Evolutionary conservation across 1,140 invertebrate species (phyloP).

Genomic region (Apocrypta bakeri): DNA sequence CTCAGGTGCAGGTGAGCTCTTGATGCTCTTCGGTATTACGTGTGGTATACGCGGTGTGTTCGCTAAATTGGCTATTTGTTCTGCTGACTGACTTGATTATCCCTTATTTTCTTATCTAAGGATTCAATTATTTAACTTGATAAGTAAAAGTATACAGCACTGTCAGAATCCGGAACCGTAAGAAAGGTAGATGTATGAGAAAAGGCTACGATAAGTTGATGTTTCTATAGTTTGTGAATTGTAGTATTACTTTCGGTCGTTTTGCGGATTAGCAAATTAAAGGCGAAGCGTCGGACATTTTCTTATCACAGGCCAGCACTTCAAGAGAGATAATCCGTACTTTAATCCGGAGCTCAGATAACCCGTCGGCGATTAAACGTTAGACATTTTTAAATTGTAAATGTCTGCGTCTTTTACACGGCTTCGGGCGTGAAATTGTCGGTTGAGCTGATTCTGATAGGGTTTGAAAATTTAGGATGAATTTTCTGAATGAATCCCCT

Average conservation of each 20-base stretch:
- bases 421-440: neutral
- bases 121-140: too few relatives aligned
- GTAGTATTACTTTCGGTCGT: neutral
- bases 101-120: too few relatives aligned
- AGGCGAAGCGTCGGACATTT: neutral
- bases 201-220: neutral
- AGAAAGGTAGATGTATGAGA: too few relatives aligned
- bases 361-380: neutral
- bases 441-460: neutral
- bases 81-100: too few relatives aligned
- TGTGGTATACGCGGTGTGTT: neutral
- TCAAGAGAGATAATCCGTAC: constrained; percentile 19
- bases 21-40: neutral
- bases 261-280: constrained; percentile 44
- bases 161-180: too few relatives aligned
- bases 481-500: neutral
- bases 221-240: neutral
- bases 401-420: neutral
- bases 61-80: neutral
- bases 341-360: constrained; percentile 25
- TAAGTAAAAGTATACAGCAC: too few relatives aligned
- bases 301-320: constrained; percentile 25
- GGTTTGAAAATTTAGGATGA: neutral
- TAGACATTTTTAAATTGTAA: constrained; percentile 2
- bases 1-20: neutral